These are phyloP conservation scores for Eulacestoma nigropectus DNA, from an alignment of 2,113 vertebrate genomes.

Conservation along the genomic window DNA sequence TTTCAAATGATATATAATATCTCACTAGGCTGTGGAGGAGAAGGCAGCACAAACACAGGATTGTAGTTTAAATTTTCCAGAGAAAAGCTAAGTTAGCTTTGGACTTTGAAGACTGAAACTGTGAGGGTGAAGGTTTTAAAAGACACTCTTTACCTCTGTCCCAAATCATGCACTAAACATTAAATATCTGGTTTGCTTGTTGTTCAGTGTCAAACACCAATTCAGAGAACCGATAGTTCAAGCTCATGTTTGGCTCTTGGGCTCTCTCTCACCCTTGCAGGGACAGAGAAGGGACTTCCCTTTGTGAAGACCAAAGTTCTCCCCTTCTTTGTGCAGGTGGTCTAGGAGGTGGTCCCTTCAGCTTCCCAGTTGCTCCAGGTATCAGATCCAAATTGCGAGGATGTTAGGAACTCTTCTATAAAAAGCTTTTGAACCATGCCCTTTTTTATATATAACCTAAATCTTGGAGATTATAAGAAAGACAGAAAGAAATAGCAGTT, in stretches of 20 bases:
- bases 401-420: background rate
- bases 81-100: background rate
- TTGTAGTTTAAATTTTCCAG: background rate
- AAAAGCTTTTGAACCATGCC: background rate
- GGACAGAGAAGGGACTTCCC: background rate
- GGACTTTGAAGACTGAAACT: background rate
- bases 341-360: background rate
- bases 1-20: background rate
- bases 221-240: background rate
- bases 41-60: background rate
- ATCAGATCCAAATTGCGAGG: background rate
- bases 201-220: background rate
- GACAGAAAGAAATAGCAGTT: background rate
- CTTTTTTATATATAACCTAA: background rate
- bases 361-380: background rate
- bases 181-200: background rate
- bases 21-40: background rate
- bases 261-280: background rate
- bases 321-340: background rate
- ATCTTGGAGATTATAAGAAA: background rate
- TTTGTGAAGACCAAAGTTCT: background rate
- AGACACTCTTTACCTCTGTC: background rate
- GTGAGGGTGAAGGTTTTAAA: background rate
- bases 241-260: background rate
- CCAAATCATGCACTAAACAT: background rate